phyloP scores from a whole-genome alignment of 53 echinoderm and acorn worm genomes.

The Henricia sp. region DNA sequence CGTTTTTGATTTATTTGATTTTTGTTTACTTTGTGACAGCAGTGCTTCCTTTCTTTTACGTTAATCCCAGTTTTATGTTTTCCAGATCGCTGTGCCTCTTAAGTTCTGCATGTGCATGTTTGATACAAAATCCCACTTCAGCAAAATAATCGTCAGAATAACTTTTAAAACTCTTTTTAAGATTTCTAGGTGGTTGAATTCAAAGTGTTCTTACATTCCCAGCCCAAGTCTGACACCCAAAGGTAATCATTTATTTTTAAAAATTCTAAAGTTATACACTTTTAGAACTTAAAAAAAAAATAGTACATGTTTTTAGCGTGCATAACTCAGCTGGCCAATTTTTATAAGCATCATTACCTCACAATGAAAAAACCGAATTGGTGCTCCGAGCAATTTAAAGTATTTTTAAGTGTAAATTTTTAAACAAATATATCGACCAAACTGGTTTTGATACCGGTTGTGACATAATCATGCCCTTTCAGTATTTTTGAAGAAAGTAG shows the following conservation, averaged over 20 bases:
- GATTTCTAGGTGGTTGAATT: not conserved
- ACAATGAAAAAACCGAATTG: not conserved
- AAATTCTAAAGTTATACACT: too few species aligned
- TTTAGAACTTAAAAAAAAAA: not conserved
- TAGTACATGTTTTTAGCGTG: not conserved
- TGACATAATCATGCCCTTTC: slow-evolving; percentile 2
- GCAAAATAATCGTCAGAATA: not conserved
- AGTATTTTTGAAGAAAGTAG: slow-evolving; percentile 21
- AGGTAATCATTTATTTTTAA: not conserved
- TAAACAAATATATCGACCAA: slow-evolving; percentile 2
- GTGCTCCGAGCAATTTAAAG: not conserved
- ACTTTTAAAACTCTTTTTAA: not conserved
- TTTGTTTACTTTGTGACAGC: not conserved
- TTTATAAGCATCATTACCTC: slow-evolving; percentile 27
- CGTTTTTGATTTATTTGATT: not conserved
- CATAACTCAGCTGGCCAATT: slow-evolving; percentile 10
- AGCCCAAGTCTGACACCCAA: not conserved
- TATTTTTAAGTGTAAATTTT: slow-evolving; percentile 11
- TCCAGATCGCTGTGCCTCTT: too few species aligned
- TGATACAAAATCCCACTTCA: not conserved
- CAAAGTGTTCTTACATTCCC: not conserved
- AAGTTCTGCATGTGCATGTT: not conserved
- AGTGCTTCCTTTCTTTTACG: not conserved
- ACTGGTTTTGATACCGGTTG: not conserved
- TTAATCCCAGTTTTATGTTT: not conserved